Evolutionary conservation across 2,888 invertebrate genomes (phyloP), one percentile per base, ranked within the genome.

Genomic region (Sphinx pinastri): DNA sequence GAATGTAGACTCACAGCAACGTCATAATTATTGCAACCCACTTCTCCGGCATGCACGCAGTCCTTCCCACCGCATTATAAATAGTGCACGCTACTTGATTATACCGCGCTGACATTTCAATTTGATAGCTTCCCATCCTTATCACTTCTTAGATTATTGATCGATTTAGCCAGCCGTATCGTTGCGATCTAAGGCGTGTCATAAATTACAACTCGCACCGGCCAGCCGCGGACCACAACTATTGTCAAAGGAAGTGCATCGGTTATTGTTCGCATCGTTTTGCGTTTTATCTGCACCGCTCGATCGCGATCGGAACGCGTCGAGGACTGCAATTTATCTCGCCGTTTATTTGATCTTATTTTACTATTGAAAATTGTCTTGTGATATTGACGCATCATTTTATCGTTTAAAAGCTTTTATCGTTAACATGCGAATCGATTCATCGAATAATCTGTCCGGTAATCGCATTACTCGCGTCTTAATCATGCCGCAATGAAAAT

Each of bases 181-280:
- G 84, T 84, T 82, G 85, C 84, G 85, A 91, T 91, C 90, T 90
- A 77, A 76, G 76, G 78, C 84, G 75, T 81, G 80, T 84, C 85
- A 91, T 92, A 91, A 91, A 89, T 92, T 88, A 87, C 82, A 67
- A 76, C 68, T 71, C 68, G 78, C 77, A 76, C 76, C 75, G 81
- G 81, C 79, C 79, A 79, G 76, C 76, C 77, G 76, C 19, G 19
- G 74, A 79, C 81, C 76, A 75, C 77, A 79, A 84, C 84, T 83
- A 89, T 91, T 93, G 92, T 91, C 91, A 89, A 89, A 91, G 91
- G 90, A 90, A 90, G 90, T 90, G 90, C 91, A 91, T 92, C 91
- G 87, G 89, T 92, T 92, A 93, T 93, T 92, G 92, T 93, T 91
- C 88, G 84, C 84, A 84, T 88, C 85, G 89, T 84, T 88, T 88